A percentile compares a stretch with the other conserved stretches of the same genome.
phyloP scores from a whole-genome alignment of 2,888 invertebrate species.

The Chalcis sispes region DNA sequence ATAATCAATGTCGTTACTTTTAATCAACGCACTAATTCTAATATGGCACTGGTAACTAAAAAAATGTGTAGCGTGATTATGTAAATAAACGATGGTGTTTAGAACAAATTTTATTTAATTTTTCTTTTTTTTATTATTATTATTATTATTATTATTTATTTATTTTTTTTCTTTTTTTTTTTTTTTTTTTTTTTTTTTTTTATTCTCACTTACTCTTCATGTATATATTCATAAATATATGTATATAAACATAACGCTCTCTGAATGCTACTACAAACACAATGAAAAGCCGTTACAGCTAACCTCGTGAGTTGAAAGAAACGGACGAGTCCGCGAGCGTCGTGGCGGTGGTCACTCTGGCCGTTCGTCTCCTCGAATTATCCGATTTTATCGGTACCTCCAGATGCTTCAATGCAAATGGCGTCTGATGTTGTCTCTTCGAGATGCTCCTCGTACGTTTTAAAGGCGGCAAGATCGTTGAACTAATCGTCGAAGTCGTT shows the following conservation, averaged over 20 bases:
- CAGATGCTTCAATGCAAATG: slow-evolving; percentile 55
- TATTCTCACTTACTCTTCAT: neutral
- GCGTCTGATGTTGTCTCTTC: slow-evolving; percentile 55
- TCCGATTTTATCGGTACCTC: slow-evolving; percentile 53
- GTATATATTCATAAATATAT: too few relatives aligned
- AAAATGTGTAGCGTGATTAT: too few relatives aligned
- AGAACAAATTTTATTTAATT: too few relatives aligned
- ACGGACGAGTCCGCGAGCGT: neutral
- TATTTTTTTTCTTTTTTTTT: neutral
- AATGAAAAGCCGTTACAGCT: neutral
- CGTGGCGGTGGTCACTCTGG: neutral
- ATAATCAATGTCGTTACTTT: too few relatives aligned
- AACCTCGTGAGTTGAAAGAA: slow-evolving; percentile 22
- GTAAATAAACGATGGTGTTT: too few relatives aligned
- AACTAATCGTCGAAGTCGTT: neutral
- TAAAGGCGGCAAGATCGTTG: neutral
- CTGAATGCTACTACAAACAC: neutral
- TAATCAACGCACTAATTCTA: too few relatives aligned
- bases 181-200: neutral
- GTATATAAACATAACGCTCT: too few relatives aligned
- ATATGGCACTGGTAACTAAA: too few relatives aligned
- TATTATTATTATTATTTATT: neutral
- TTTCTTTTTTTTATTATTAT: neutral
- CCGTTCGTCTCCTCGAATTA: slow-evolving; percentile 20
- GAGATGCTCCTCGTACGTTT: neutral